phyloP scores from a whole-genome alignment of 2,797 vertebrate genomes.

The Poeciliopsis infans region DNA sequence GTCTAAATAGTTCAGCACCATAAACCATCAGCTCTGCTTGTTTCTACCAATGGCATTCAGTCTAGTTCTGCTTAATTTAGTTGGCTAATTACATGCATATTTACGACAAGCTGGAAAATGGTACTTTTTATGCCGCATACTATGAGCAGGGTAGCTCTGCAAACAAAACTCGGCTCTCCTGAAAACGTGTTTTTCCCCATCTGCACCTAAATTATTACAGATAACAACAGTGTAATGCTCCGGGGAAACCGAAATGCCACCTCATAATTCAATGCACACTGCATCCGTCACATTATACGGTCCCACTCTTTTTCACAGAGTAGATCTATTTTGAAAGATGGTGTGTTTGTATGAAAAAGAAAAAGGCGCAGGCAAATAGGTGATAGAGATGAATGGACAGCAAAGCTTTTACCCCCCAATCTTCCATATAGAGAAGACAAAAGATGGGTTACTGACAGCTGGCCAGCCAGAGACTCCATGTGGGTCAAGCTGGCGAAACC shows the following conservation, averaged over 20 bases:
- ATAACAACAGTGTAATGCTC: constrained; percentile 56
- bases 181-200: constrained; percentile 47
- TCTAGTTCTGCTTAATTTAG: constrained; percentile 76
- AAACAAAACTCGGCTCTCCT: constrained; percentile 48
- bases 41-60: constrained; percentile 71
- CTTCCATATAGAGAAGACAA: constrained; percentile 22
- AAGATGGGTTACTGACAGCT: constrained; percentile 40
- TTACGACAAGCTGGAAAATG: constrained; percentile 70
- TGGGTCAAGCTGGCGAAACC: constrained; percentile 20
- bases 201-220: constrained; percentile 54
- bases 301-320: constrained; percentile 36
- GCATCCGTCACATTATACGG: constrained; percentile 50
- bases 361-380: constrained; percentile 31
- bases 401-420: constrained; percentile 10
- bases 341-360: constrained; percentile 33
- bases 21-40: constrained; percentile 69
- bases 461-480: constrained; percentile 34
- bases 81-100: constrained; percentile 76
- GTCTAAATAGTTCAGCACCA: constrained; percentile 60
- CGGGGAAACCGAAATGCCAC: constrained; percentile 57
- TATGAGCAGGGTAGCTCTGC: constrained; percentile 41
- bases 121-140: constrained; percentile 59
- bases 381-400: constrained; percentile 54
- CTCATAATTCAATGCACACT: constrained; percentile 42
- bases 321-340: constrained; percentile 39